These are phyloP conservation scores for Dysmachus trigonus DNA, from an alignment of 2,888 invertebrate genomes.

Conservation along the genomic window DNA sequence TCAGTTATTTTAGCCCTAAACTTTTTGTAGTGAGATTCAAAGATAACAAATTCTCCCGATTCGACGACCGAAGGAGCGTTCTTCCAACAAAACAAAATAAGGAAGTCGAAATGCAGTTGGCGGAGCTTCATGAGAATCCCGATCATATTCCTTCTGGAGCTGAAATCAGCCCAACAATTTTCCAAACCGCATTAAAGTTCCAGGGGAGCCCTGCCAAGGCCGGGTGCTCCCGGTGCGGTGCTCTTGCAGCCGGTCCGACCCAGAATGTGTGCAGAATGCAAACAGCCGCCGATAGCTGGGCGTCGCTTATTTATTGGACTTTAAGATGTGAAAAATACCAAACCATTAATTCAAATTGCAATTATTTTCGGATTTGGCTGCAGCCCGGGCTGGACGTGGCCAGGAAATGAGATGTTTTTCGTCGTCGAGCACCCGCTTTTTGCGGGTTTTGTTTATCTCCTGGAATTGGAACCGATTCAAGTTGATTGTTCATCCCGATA, in stretches of 20 bases:
- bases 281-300: background rate
- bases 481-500: constrained; percentile 41
- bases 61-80: too few relatives aligned
- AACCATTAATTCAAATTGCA: constrained; percentile 41
- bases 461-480: constrained; percentile 41
- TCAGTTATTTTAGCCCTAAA: too few relatives aligned
- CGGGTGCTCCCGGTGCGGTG: background rate
- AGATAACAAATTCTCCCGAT: too few relatives aligned
- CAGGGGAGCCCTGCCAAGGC: background rate
- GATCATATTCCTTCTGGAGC: background rate
- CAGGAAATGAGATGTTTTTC: constrained; percentile 38
- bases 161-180: background rate
- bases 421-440: background rate
- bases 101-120: background rate
- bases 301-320: constrained; percentile 11
- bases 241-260: background rate
- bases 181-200: background rate
- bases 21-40: too few relatives aligned
- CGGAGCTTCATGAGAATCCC: background rate
- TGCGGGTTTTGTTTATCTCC: constrained; percentile 37
- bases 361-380: constrained; percentile 40
- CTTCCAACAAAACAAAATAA: background rate
- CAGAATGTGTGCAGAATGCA: background rate
- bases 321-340: constrained; percentile 40
- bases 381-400: background rate